A percentile compares a stretch with the other conserved stretches of the same genome.
phyloP scores from a whole-genome alignment of 2,888 invertebrate species.

The Ormyrus rosae region DNA sequence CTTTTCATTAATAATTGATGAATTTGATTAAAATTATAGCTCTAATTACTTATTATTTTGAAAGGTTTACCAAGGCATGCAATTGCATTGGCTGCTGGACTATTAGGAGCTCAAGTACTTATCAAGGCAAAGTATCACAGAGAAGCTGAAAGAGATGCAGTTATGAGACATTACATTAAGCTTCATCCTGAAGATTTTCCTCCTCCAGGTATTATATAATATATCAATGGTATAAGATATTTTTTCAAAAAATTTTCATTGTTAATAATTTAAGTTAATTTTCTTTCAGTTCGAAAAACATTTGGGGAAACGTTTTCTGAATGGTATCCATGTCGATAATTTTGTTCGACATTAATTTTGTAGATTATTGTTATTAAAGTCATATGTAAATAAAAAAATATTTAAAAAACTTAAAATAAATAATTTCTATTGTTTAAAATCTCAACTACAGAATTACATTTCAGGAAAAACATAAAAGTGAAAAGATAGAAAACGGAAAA shows the following conservation, averaged over 20 bases:
- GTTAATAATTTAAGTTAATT: slow-evolving; percentile 37
- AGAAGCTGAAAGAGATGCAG: slow-evolving; percentile 62
- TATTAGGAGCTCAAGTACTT: slow-evolving; percentile 41
- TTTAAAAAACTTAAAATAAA: slow-evolving; percentile 19
- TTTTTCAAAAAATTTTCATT: background rate
- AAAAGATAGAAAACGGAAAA: too few relatives aligned
- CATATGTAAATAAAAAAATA: slow-evolving; percentile 24
- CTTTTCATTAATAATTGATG: background rate
- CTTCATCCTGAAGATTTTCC: slow-evolving; percentile 71
- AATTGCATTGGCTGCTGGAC: slow-evolving; percentile 32
- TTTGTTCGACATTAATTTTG: slow-evolving; percentile 13
- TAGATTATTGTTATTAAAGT: slow-evolving; percentile 43
- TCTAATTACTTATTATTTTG: background rate
- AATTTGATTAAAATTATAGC: background rate
- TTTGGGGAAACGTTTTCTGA: slow-evolving; percentile 61
- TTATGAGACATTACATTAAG: slow-evolving; percentile 67
- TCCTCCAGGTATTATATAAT: slow-evolving; percentile 63
- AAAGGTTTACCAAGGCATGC: slow-evolving; percentile 61
- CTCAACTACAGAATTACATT: background rate
- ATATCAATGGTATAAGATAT: slow-evolving; percentile 10
- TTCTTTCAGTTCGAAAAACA: slow-evolving; percentile 63
- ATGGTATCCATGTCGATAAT: slow-evolving; percentile 69
- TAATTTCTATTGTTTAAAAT: slow-evolving; percentile 1
- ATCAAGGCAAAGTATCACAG: slow-evolving; percentile 32
- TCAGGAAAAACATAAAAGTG: too few relatives aligned